Conservation (phyloP, 2,888 invertebrate species). For the Lasiommata megera region DNA sequence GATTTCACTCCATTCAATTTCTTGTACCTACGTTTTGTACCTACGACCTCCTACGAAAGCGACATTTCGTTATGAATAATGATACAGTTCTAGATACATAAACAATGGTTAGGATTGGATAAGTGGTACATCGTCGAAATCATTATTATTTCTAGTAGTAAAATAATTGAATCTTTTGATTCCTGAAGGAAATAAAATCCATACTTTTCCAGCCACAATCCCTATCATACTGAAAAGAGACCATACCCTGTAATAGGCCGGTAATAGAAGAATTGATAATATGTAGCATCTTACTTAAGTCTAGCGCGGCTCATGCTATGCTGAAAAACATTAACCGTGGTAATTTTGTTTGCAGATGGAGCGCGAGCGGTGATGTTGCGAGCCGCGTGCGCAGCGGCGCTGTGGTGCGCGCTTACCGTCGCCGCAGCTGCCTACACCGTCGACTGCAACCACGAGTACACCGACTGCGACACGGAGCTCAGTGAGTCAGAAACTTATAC, state of each 20-base stretch:
- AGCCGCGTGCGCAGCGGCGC: conserved; percentile 56
- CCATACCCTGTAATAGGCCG: too few species aligned
- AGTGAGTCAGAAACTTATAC: too few species aligned
- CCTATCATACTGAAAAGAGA: too few species aligned
- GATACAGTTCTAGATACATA: conserved; percentile 17
- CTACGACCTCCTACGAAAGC: conserved; percentile 49
- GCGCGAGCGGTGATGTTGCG: conserved; percentile 43
- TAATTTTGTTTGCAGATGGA: conserved; percentile 45
- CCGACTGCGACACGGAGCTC: conserved; percentile 71
- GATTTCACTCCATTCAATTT: conserved; percentile 27
- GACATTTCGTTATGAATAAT: conserved; percentile 37
- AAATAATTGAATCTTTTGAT: background rate
- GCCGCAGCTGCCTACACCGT: conserved; percentile 62
- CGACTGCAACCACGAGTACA: conserved; percentile 75
- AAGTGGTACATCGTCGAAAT: conserved; percentile 15
- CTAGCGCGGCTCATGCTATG: too few species aligned
- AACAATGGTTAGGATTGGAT: conserved; percentile 15
- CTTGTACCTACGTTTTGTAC: background rate
- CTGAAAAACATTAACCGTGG: too few species aligned
- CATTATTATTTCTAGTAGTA: conserved; percentile 15
- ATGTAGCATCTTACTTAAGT: too few species aligned
- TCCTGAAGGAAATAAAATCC: too few species aligned
- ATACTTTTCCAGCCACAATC: too few species aligned
- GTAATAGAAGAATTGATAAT: too few species aligned
- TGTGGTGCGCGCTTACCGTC: conserved; percentile 51